These are phyloP conservation scores for Chaenogobius annularis DNA, from an alignment of 2,113 vertebrate genomes.

Conservation along the genomic window DNA sequence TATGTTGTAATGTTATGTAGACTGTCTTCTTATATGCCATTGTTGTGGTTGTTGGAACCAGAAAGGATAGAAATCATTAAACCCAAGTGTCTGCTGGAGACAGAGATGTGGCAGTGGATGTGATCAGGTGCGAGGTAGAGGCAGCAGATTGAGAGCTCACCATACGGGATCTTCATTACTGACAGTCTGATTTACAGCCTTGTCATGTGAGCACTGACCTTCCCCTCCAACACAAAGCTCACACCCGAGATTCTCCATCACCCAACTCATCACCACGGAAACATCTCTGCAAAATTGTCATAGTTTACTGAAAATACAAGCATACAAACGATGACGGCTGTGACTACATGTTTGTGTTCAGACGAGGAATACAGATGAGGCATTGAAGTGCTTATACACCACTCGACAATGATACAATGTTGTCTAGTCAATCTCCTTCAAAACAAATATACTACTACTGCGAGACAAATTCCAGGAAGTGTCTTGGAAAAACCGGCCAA, in stretches of 20 bases:
- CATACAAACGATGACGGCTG: neutral
- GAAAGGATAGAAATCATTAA: neutral
- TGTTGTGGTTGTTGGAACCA: neutral
- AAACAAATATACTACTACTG: conserved; percentile 18
- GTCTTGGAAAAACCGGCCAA: conserved; percentile 24
- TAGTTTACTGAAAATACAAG: conserved; percentile 17
- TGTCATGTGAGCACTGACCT: conserved; percentile 50
- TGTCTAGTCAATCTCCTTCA: conserved; percentile 29
- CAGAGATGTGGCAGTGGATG: neutral
- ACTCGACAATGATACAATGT: conserved; percentile 25
- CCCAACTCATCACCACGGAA: conserved; percentile 26
- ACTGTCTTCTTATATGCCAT: neutral
- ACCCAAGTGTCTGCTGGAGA: neutral
- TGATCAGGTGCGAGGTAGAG: conserved; percentile 43
- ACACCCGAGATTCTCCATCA: conserved; percentile 42
- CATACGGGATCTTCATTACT: conserved; percentile 46
- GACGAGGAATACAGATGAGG: conserved; percentile 43
- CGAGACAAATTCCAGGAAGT: conserved; percentile 29
- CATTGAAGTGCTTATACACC: conserved; percentile 32
- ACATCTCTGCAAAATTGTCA: conserved; percentile 20
- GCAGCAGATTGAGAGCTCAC: conserved; percentile 26
- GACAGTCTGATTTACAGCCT: conserved; percentile 48
- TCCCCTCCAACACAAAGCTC: conserved; percentile 36
- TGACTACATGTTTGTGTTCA: conserved; percentile 13
- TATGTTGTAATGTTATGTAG: neutral